Evolutionary conservation across 2,113 vertebrate species (phyloP).

Genomic region (Blennius ocellaris): DNA sequence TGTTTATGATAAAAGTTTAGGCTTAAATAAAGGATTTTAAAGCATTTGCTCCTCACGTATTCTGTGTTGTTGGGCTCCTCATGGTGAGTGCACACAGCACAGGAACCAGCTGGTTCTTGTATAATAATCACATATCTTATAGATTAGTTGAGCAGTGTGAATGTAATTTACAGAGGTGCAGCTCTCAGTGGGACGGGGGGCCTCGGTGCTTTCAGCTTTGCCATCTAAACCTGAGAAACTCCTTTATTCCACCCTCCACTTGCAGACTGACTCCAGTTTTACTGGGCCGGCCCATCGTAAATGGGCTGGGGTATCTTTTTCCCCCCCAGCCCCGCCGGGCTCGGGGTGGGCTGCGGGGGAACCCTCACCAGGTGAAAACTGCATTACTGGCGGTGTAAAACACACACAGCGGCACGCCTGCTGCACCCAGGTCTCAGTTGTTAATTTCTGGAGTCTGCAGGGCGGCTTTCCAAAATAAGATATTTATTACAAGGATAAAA

Average conservation of each 20-base stretch:
- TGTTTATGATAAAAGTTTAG: slow-evolving; percentile 26
- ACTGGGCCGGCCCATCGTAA: slow-evolving; percentile 66
- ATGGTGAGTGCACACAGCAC: background rate
- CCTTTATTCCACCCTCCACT: slow-evolving; percentile 69
- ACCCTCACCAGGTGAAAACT: slow-evolving; percentile 73
- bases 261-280: slow-evolving; percentile 75
- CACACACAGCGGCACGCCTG: slow-evolving; percentile 48
- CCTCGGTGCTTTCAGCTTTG: slow-evolving; percentile 29
- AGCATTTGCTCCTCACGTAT: no score
- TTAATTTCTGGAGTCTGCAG: slow-evolving; percentile 35
- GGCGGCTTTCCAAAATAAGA: slow-evolving; percentile 30
- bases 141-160: slow-evolving; percentile 41
- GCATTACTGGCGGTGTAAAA: slow-evolving; percentile 71
- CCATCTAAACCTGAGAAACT: slow-evolving; percentile 63
- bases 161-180: slow-evolving; percentile 44
- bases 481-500: slow-evolving; percentile 29
- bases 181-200: slow-evolving; percentile 42
- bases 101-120: slow-evolving; percentile 24
- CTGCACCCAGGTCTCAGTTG: slow-evolving; percentile 31
- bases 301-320: slow-evolving; percentile 71
- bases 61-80: background rate
- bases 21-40: no score
- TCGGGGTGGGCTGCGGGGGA: slow-evolving; percentile 40
- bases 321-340: slow-evolving; percentile 51
- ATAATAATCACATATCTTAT: slow-evolving; percentile 26